Conservation (phyloP, 30 jellyfish, hydroid and myxozoan genomes). For the Aurelia sp. region DNA sequence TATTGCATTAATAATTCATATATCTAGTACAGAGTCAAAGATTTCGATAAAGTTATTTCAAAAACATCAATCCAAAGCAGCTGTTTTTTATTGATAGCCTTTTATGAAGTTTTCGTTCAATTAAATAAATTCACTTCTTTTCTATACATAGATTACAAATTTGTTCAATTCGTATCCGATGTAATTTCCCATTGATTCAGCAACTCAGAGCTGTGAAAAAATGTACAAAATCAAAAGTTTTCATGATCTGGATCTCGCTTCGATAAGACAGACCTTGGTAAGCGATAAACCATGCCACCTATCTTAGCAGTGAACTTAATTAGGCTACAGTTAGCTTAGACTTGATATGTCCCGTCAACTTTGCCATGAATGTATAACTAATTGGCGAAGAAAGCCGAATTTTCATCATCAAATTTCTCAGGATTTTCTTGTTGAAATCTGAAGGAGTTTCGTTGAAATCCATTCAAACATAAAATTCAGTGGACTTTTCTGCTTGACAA, state of each 20-base stretch:
- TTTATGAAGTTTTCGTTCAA: constrained; percentile 45
- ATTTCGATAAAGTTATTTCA: constrained; percentile 33
- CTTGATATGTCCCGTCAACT: neutral
- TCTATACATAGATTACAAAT: constrained; percentile 42
- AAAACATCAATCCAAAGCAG: constrained; percentile 36
- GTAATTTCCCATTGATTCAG: constrained; percentile 40
- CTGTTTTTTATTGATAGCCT: constrained; percentile 53
- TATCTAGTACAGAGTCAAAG: constrained; percentile 21
- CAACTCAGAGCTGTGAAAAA: neutral
- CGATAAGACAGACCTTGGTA: neutral
- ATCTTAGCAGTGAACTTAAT: neutral
- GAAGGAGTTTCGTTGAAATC: neutral
- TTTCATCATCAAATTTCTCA: neutral
- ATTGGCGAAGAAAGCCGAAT: neutral
- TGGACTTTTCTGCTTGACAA: neutral
- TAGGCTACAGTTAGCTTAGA: neutral
- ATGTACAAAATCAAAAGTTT: neutral
- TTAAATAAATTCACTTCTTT: constrained; percentile 10
- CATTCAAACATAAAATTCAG: neutral
- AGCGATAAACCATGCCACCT: neutral
- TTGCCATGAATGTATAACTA: neutral
- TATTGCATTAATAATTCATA: constrained; percentile 36
- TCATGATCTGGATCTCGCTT: neutral
- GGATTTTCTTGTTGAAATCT: neutral
- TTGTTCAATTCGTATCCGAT: constrained; percentile 19